Conservation (phyloP, 2,888 invertebrate species). For the Drosophila lacicola region DNA sequence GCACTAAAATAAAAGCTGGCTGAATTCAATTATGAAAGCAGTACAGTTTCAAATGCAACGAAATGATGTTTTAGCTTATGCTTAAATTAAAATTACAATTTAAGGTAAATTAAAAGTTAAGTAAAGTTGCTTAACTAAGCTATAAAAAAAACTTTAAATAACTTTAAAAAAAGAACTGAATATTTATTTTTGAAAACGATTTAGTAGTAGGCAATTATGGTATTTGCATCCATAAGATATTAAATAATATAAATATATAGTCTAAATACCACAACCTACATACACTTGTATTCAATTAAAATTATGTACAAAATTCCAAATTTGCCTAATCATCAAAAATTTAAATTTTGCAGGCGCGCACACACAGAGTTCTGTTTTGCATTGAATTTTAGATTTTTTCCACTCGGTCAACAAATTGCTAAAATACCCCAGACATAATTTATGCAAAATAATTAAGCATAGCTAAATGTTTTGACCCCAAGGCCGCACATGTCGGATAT, state of each 20-base stretch:
- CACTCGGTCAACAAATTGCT: constrained; percentile 4
- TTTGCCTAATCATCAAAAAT: constrained; percentile 6
- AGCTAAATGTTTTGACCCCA: constrained; percentile 29
- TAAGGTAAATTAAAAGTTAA: too few species aligned
- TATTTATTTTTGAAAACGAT: too few species aligned
- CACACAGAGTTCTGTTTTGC: constrained; percentile 4
- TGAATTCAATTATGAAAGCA: not conserved
- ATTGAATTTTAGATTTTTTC: constrained; percentile 6
- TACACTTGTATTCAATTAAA: not conserved
- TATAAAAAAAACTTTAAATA: too few species aligned
- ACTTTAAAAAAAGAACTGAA: too few species aligned
- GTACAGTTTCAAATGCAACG: not conserved
- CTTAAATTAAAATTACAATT: too few species aligned
- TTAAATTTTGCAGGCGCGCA: constrained; percentile 14
- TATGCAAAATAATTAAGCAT: constrained; percentile 44
- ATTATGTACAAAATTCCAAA: not conserved
- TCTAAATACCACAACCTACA: not conserved
- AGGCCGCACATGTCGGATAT: constrained; percentile 25
- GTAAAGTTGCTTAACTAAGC: too few species aligned
- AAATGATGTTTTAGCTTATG: not conserved
- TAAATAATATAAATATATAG: too few species aligned
- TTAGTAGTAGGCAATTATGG: too few species aligned
- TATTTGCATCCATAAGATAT: too few species aligned
- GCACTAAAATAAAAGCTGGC: not conserved
- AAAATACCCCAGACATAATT: constrained; percentile 27